A percentile compares a stretch with the other conserved stretches of the same genome.
phyloP scores from a whole-genome alignment of 2,888 invertebrate genomes.

The Lasioglossum morio region DNA sequence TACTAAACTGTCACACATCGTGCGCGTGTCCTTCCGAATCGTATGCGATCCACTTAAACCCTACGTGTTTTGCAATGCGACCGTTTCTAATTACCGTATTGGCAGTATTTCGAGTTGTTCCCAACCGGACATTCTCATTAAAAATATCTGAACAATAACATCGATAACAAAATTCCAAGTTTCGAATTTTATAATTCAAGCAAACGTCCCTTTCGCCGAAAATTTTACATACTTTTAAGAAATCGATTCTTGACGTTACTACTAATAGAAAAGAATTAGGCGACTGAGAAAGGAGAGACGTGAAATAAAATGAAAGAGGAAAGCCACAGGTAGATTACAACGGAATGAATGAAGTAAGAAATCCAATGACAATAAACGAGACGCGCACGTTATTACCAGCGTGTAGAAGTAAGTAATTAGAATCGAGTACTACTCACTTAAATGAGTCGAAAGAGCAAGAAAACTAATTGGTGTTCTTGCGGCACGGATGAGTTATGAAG shows the following conservation, averaged over 20 bases:
- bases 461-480: background rate
- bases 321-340: background rate
- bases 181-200: background rate
- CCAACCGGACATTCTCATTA: background rate
- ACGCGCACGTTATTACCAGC: background rate
- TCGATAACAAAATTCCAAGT: background rate
- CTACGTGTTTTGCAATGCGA: slow-evolving; percentile 39
- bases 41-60: slow-evolving; percentile 47
- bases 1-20: slow-evolving; percentile 75
- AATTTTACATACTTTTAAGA: background rate
- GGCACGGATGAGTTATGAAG: background rate
- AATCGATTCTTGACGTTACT: background rate
- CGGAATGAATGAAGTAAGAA: background rate
- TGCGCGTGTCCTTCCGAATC: slow-evolving; percentile 55
- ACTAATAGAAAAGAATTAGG: background rate
- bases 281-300: no score
- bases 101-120: slow-evolving; percentile 19
- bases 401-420: background rate
- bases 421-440: background rate
- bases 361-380: background rate
- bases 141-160: background rate
- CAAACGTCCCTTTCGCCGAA: background rate
- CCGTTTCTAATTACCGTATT: slow-evolving; percentile 10
- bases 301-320: background rate
- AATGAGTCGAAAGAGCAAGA: background rate